phyloP scores from a whole-genome alignment of 1,140 invertebrate species.

The Trichogramma pretiosum region DNA sequence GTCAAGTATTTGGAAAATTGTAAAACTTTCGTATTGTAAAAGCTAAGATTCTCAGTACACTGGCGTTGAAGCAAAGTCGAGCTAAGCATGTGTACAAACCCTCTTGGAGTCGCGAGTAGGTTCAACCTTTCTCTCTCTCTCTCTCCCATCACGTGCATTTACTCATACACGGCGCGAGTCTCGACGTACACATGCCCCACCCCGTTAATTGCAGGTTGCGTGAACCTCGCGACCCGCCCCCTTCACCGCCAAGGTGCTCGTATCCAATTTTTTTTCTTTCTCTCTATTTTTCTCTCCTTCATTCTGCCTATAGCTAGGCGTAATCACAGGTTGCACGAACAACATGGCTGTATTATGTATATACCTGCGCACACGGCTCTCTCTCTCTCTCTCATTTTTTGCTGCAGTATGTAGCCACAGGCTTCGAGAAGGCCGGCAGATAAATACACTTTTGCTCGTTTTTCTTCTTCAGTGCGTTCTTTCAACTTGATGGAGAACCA shows the following conservation, averaged over 20 bases:
- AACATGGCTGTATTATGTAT: conserved; percentile 35
- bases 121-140: not conserved
- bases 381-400: conserved; percentile 12
- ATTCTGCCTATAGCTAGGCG: conserved; percentile 30
- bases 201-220: conserved; percentile 45
- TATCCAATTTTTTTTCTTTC: conserved; percentile 43
- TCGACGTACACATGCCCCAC: conserved; percentile 30
- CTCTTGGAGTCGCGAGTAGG: not conserved
- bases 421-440: not conserved
- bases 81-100: too few species aligned
- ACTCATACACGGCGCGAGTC: not conserved
- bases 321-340: conserved; percentile 40
- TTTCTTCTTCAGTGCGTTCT: conserved; percentile 19
- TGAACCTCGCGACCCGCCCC: conserved; percentile 11
- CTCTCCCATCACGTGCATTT: conserved; percentile 1
- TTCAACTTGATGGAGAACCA: too few species aligned
- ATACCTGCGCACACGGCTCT: too few species aligned
- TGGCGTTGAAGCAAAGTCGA: too few species aligned
- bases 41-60: too few species aligned
- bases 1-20: too few species aligned
- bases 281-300: too few species aligned
- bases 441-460: conserved; percentile 21
- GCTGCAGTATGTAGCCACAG: too few species aligned
- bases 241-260: conserved; percentile 18
- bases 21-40: too few species aligned